phyloP scores from a whole-genome alignment of 1,140 invertebrate genomes.

The Drosophila suzukii region DNA sequence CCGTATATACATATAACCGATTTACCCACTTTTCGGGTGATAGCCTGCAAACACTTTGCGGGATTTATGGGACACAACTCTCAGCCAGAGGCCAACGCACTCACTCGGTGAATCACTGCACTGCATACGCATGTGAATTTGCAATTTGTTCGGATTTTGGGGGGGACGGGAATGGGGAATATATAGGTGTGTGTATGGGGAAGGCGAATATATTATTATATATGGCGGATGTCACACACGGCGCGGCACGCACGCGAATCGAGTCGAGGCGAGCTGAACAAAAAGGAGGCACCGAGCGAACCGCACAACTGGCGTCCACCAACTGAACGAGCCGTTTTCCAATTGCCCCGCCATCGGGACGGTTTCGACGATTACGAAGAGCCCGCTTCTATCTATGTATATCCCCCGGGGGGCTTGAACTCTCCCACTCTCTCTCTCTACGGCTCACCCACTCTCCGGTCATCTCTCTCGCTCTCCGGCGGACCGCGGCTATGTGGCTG shows the following conservation, averaged over 20 bases:
- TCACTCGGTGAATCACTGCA: slow-evolving; percentile 64
- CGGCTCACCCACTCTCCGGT: slow-evolving; percentile 31
- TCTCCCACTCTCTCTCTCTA: slow-evolving; percentile 13
- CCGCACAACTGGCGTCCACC: slow-evolving; percentile 66
- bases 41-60: slow-evolving; percentile 21
- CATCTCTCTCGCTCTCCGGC: slow-evolving; percentile 28
- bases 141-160: slow-evolving; percentile 14
- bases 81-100: slow-evolving; percentile 65
- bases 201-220: slow-evolving; percentile 37
- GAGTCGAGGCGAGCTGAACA: slow-evolving; percentile 4
- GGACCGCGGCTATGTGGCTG: slow-evolving; percentile 35
- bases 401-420: slow-evolving; percentile 45
- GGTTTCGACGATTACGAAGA: slow-evolving; percentile 25
- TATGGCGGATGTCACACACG: slow-evolving; percentile 49
- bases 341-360: slow-evolving; percentile 42
- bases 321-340: slow-evolving; percentile 66
- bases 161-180: background rate
- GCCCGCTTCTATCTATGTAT: slow-evolving; percentile 58
- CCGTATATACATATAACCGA: slow-evolving; percentile 13
- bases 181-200: slow-evolving; percentile 2
- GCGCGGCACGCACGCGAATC: slow-evolving; percentile 34
- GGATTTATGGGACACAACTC: slow-evolving; percentile 17
- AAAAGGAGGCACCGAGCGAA: slow-evolving; percentile 69
- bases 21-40: slow-evolving; percentile 11
- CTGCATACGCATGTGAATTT: slow-evolving; percentile 35